Base-by-base conservation (phyloP, 2,113 vertebrate genomes). In the Amazona vittata region DNA sequence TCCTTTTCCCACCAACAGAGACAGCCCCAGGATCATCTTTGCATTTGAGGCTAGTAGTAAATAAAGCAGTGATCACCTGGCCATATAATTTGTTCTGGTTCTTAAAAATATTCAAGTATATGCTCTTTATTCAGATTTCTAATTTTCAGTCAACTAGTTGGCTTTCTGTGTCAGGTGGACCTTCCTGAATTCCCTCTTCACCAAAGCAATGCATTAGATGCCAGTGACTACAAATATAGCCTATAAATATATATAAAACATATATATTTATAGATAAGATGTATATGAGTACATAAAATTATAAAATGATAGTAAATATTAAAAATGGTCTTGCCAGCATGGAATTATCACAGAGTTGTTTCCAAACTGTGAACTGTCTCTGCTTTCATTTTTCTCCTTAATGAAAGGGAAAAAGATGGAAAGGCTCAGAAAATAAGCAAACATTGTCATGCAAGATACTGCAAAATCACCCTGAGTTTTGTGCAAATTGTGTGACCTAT, bases 301-400 rank as follows among this genome's bases (percentile, higher is more conserved):
- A 37, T 9, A 64, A 69, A 84, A 31, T 41, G 71, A 63, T 19
- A 76, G 14, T 37, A 94, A 89, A 83, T 83, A 86, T 65, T 57
- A 43, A 39, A 92, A 83, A 73, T 69, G 3, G 3, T 74, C 12
- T 49, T 79, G 6, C 9, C 39, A 31, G 2, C 14, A 20, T 24
- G 8, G 13, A 5, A 15, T 92, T 79, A 52, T 46, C 43, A 49
- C 14, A 17, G 4, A 71, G 20, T 8, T 47, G 4, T 68, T 91
- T 79, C 28, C 28, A 80, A 39, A 43, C 21, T 60, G 10, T 82
- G 44, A 79, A 47, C 18, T 69, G 21, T 33, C 4, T 79, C n/a
- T 76, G 11, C 18, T 80, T 88, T 86, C 28, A 68, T 85, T 92
- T 92, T 92, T 76, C 14, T 88, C 39, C 53, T 55, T 62, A 83